A percentile compares a stretch with the other conserved stretches of the same genome.
Evolutionary conservation across 37 sponge, comb jelly and placozoan species (phyloP).

Genomic region (Spongia lamella): DNA sequence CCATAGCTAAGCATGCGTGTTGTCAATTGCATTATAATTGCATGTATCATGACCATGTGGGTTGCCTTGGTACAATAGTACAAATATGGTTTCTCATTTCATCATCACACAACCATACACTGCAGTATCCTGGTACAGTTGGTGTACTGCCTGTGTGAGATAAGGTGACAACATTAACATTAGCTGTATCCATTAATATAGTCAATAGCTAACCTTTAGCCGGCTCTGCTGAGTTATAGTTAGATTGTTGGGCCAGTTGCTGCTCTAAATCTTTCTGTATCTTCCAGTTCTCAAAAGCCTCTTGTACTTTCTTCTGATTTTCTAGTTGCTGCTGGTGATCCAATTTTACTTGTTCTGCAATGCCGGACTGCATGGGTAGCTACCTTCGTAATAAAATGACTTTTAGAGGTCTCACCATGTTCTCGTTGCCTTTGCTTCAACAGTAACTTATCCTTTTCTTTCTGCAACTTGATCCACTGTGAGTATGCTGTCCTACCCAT

Average conservation of each 20-base stretch:
- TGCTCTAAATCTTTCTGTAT: slow-evolving; percentile 43
- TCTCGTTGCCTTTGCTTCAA: slow-evolving; percentile 16
- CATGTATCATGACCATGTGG: no score
- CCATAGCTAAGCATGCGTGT: no score
- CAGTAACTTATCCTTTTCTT: slow-evolving; percentile 23
- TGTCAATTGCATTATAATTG: no score
- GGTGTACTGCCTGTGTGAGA: slow-evolving; percentile 53
- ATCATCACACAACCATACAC: slow-evolving; percentile 85
- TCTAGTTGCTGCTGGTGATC: background rate
- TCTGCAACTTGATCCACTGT: slow-evolving; percentile 25
- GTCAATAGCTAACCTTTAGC: no score
- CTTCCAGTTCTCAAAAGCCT: slow-evolving; percentile 54
- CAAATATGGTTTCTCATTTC: slow-evolving; percentile 32
- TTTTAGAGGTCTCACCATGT: slow-evolving; percentile 2
- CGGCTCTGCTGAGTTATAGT: no score
- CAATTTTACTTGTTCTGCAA: slow-evolving; percentile 6
- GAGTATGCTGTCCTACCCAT: slow-evolving; percentile 1
- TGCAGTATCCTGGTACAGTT: slow-evolving; percentile 76
- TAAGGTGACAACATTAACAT: background rate
- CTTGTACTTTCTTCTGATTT: slow-evolving; percentile 22
- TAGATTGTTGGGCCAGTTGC: no score
- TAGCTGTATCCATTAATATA: no score
- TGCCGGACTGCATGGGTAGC: no score
- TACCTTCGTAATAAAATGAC: background rate
- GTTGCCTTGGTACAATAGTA: no score